Percentiles rank a stretch among this genome's conserved stretches.
Evolutionary conservation across 2,797 vertebrate species (phyloP).

Genomic region (Chloroceryle amazona): DNA sequence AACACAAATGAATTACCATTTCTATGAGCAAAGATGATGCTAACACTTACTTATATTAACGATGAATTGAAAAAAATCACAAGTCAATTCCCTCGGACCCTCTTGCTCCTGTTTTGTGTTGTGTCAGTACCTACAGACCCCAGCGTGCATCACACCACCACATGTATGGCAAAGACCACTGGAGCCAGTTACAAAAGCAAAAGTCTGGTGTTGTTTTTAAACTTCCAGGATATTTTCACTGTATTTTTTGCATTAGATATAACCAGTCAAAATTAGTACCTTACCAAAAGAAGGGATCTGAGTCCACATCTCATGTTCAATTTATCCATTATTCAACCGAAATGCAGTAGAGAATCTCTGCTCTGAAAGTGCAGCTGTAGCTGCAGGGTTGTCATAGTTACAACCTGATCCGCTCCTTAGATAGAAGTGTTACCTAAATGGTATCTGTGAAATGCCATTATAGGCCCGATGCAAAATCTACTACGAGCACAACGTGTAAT

Average conservation of each 20-base stretch:
- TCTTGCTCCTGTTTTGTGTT: not conserved
- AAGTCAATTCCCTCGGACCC: not conserved
- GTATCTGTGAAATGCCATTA: not conserved
- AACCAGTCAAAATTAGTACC: not conserved
- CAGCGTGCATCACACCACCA: not conserved
- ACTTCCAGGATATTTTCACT: not conserved
- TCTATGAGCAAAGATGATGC: not conserved
- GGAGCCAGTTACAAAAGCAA: not conserved
- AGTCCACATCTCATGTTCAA: not conserved
- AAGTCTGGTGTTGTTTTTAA: not conserved
- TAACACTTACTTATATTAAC: not conserved
- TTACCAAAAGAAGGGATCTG: not conserved
- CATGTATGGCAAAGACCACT: not conserved
- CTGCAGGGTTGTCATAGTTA: slow-evolving; percentile 30
- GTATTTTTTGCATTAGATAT: not conserved
- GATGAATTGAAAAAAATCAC: not conserved
- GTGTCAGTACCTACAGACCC: not conserved
- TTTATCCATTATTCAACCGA: not conserved
- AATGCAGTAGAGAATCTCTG: not conserved
- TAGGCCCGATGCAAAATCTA: not conserved
- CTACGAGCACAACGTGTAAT: accelerated
- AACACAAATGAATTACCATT: not conserved
- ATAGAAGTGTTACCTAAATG: not conserved
- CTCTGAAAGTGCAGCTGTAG: not conserved
- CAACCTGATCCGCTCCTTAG: not conserved